Conservation (phyloP, 2,888 invertebrate species). For the Drosophila meridionalis region DNA sequence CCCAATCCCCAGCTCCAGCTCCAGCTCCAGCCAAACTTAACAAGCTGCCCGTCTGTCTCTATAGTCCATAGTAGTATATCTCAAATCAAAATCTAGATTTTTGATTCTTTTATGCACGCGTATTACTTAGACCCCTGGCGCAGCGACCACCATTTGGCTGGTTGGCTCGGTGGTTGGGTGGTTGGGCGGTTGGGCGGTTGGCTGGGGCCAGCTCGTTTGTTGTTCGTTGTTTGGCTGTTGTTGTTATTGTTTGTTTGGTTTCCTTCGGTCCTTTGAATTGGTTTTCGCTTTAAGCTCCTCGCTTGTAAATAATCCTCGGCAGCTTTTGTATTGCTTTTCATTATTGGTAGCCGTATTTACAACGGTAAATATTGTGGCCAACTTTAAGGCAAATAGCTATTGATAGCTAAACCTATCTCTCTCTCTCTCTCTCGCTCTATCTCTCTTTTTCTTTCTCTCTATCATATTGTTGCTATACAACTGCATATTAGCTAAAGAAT, state of each 20-base stretch:
- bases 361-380: slow-evolving; percentile 41
- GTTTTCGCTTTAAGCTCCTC: slow-evolving; percentile 69
- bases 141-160: slow-evolving; percentile 27
- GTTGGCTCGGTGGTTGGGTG: neutral
- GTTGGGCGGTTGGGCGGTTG: neutral
- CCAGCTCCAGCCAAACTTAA: slow-evolving; percentile 16
- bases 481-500: neutral
- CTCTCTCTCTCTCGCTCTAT: neutral
- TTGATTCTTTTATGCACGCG: slow-evolving; percentile 75
- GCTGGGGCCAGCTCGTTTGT: slow-evolving; percentile 25
- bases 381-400: slow-evolving; percentile 17
- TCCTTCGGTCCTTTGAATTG: slow-evolving; percentile 63
- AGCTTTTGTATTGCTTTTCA: slow-evolving; percentile 63
- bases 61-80: slow-evolving; percentile 58
- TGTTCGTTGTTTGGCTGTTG: slow-evolving; percentile 35
- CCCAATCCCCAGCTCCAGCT: neutral
- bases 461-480: neutral
- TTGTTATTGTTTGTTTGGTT: slow-evolving; percentile 48
- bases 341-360: slow-evolving; percentile 39
- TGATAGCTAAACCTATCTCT: neutral
- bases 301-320: slow-evolving; percentile 73
- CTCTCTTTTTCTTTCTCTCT: neutral
- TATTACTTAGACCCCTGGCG: slow-evolving; percentile 49
- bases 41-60: slow-evolving; percentile 40
- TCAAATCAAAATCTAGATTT: slow-evolving; percentile 77